These are phyloP conservation scores for Tridacna crocea DNA, from an alignment of 2,888 invertebrate species.

Conservation along the genomic window DNA sequence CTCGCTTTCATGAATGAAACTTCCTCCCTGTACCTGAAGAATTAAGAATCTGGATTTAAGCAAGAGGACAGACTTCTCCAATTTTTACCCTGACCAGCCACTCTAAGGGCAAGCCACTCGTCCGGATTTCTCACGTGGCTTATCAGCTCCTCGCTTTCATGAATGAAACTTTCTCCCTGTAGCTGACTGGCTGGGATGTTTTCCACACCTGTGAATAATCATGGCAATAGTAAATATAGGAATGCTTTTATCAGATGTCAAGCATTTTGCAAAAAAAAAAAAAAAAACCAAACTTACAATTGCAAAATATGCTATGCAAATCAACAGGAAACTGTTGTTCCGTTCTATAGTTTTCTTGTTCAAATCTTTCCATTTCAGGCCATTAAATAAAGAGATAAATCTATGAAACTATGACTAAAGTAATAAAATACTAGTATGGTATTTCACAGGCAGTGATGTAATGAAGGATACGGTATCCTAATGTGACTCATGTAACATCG, in stretches of 20 bases:
- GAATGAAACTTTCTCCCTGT: conserved; percentile 51
- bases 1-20: conserved; percentile 64
- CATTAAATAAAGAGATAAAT: too few species aligned
- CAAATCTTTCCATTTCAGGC: too few species aligned
- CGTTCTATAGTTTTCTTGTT: too few species aligned
- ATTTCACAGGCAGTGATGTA: too few species aligned
- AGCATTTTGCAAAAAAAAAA: neutral
- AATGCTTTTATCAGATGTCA: neutral
- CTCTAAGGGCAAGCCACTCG: conserved; percentile 82
- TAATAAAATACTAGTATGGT: too few species aligned
- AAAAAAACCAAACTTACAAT: too few species aligned
- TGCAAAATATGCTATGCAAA: too few species aligned
- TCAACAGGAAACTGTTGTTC: too few species aligned
- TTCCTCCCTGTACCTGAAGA: conserved; percentile 45
- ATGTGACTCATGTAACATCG: too few species aligned
- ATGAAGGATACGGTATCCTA: too few species aligned
- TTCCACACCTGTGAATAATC: conserved; percentile 36
- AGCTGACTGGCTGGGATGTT: conserved; percentile 35
- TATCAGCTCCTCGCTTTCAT: conserved; percentile 72
- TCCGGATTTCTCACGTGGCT: conserved; percentile 77
- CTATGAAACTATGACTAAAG: too few species aligned
- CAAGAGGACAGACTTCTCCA: conserved; percentile 81
- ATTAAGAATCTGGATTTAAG: conserved; percentile 67
- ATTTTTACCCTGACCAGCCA: conserved; percentile 76
- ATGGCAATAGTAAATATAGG: neutral